Evolutionary conservation across 2,113 vertebrate species (phyloP).

Genomic region (Paralichthys olivaceus): DNA sequence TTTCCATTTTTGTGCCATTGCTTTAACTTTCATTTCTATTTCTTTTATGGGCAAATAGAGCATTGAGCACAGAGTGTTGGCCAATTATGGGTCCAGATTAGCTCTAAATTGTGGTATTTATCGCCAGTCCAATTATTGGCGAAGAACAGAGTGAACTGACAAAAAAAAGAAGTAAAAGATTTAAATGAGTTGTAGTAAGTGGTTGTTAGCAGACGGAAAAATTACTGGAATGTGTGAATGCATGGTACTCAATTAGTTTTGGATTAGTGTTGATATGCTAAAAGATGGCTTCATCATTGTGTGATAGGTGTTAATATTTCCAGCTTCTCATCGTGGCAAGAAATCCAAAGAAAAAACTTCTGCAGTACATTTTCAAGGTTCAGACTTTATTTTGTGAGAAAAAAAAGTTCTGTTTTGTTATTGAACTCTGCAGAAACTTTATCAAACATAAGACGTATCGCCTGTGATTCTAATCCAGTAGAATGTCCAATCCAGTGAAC

Average conservation of each 20-base stretch:
- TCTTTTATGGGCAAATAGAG: too few relatives aligned
- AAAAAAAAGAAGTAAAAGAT: too few relatives aligned
- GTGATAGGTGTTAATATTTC: slow-evolving; percentile 45
- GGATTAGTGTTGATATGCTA: slow-evolving; percentile 13
- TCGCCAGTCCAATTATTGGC: too few relatives aligned
- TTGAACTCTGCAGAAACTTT: slow-evolving; percentile 18
- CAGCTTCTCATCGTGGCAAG: neutral
- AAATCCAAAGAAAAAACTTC: too few relatives aligned
- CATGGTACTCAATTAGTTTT: too few relatives aligned
- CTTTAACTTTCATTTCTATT: slow-evolving; percentile 21
- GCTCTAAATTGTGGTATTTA: too few relatives aligned
- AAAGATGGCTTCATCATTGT: neutral
- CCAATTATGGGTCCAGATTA: too few relatives aligned
- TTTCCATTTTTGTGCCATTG: slow-evolving; percentile 25
- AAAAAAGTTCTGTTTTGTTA: slow-evolving; percentile 2
- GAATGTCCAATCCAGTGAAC: neutral
- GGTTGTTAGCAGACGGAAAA: too few relatives aligned
- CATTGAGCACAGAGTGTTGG: too few relatives aligned
- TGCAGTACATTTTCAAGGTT: neutral
- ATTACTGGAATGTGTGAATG: too few relatives aligned
- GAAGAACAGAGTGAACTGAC: too few relatives aligned
- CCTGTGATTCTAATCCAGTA: neutral
- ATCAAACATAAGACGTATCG: neutral
- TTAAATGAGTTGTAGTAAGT: too few relatives aligned
- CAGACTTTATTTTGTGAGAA: neutral